Evolutionary conservation across 1,140 invertebrate species (phyloP), one percentile per base, ranked within the genome.

Genomic region (Macrostomum lignano): DNA sequence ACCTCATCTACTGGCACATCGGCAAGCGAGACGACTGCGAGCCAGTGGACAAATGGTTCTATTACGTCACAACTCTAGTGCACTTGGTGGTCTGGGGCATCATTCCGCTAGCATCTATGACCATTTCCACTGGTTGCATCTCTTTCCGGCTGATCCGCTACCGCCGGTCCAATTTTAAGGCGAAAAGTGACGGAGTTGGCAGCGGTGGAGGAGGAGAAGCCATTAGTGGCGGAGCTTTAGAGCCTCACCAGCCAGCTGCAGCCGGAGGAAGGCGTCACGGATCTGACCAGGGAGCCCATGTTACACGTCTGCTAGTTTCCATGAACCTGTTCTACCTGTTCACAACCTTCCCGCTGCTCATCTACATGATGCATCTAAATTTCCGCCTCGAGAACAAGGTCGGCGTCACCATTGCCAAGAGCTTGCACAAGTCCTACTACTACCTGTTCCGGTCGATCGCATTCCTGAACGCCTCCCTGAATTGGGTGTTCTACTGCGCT

Each of bases 61-160:
- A 11, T 17, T 21, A 32, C 17, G 6, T 32, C 7, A 17, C 31
- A 3, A 5, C 31, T 17, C 13, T 20, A 3, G 11, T n/a, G 20
- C 17, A 32, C 17, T 32, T 32, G 7, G 17, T 32, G 3, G 23
- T 32, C 11, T 32, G 31, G 31, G 31, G 31, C 20, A 32, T 32
- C 11, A 32, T 32, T 17, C 26, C 26, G 19, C 19, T 28, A 15
- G 3, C 19, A 5, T 14, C 26, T 9, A 28, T 28, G 26, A 17
- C 19, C 3, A 28, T 28, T 28, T 28, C 26, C 5, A 28, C 26
- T 5, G 15, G 26, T 28, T 15, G 15, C 9, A 28, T 28, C 19
- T 28, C 26, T 3, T 28, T 15, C 9, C 15, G 26, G 15, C 19
- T 28, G 7, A 17, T 28, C 19, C 15, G 26, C 15, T 15, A 28